Percentiles rank a stretch among this genome's conserved stretches.
Evolutionary conservation across 2,888 invertebrate species (phyloP).

Genomic region (Mimumesa dahlbomi): DNA sequence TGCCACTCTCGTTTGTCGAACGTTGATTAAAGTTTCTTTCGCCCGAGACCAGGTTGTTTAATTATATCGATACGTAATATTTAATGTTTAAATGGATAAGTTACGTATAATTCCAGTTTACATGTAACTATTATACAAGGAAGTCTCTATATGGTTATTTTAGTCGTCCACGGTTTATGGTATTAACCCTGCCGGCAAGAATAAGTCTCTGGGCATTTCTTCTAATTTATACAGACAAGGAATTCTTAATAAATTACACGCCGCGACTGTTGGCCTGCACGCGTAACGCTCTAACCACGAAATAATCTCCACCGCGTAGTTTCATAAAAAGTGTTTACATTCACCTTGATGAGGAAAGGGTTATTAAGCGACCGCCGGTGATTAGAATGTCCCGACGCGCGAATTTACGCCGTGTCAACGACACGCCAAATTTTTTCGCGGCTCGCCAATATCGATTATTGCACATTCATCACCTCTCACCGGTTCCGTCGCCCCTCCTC

Average conservation of each 20-base stretch:
- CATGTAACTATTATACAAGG: too few relatives aligned
- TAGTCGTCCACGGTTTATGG: not conserved
- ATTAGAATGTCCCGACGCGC: constrained; percentile 16
- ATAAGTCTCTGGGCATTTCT: not conserved
- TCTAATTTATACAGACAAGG: not conserved
- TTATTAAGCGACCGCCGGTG: constrained; percentile 11
- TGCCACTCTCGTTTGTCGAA: too few relatives aligned
- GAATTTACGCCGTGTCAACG: constrained; percentile 28
- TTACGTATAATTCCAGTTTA: too few relatives aligned
- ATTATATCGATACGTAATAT: too few relatives aligned
- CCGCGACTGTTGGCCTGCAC: not conserved
- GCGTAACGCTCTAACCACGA: constrained; percentile 6
- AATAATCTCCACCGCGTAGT: not conserved
- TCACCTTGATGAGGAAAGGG: constrained; percentile 26
- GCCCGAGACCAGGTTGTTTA: too few relatives aligned
- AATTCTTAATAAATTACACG: not conserved
- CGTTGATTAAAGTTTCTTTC: too few relatives aligned
- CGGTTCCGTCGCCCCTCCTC: constrained; percentile 37
- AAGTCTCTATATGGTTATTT: not conserved
- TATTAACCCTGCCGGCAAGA: not conserved
- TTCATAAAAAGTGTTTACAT: constrained; percentile 14
- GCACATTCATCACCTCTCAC: constrained; percentile 38
- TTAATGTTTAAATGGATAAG: too few relatives aligned
- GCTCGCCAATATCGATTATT: constrained; percentile 23
- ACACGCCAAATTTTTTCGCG: constrained; percentile 18